These are phyloP conservation scores for Neomorphus geoffroyi DNA, from an alignment of 2,797 vertebrate genomes.

Conservation along the genomic window DNA sequence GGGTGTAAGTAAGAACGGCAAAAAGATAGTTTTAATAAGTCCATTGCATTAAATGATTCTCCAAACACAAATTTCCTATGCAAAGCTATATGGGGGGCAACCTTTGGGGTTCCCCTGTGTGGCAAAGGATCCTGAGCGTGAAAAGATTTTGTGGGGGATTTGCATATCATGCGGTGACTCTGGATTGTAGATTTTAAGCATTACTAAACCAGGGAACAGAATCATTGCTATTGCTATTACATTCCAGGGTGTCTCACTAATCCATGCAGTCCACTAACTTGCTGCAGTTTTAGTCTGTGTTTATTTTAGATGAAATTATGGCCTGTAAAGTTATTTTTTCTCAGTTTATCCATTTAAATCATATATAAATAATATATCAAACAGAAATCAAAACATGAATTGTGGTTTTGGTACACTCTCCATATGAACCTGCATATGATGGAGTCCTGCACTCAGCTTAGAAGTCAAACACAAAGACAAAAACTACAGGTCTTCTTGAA, in stretches of 20 bases:
- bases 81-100: not conserved
- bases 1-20: not conserved
- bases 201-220: conserved; percentile 25
- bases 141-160: conserved; percentile 41
- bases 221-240: conserved; percentile 37
- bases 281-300: conserved; percentile 15
- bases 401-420: not conserved
- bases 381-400: not conserved
- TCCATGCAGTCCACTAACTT: conserved; percentile 30
- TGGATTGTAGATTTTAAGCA: conserved; percentile 44
- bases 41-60: not conserved
- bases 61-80: not conserved
- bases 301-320: conserved; percentile 49
- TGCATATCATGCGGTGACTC: conserved; percentile 17
- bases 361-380: not conserved
- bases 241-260: conserved; percentile 44
- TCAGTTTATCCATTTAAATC: conserved; percentile 9
- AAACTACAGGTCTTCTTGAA: not conserved
- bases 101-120: not conserved
- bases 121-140: not conserved
- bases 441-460: not conserved
- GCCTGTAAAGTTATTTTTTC: conserved; percentile 28
- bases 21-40: not conserved
- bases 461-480: not conserved
- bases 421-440: not conserved